These are phyloP conservation scores for Palythoa grandis DNA, from an alignment of 92 coral and sea anemone genomes.

Conservation along the genomic window DNA sequence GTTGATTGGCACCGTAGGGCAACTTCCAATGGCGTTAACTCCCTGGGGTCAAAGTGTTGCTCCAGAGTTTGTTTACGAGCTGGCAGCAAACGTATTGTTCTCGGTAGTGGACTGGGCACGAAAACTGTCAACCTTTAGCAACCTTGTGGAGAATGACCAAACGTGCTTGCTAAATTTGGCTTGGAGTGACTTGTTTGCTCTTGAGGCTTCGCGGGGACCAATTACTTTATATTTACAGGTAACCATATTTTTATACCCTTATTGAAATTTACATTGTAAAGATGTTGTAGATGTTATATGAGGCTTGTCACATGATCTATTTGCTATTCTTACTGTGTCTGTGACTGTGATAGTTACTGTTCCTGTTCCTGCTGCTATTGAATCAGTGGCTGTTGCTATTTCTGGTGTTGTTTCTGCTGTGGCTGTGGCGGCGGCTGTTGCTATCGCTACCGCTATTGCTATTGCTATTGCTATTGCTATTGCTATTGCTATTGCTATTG, in stretches of 20 bases:
- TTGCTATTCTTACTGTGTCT: too few relatives aligned
- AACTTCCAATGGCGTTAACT: conserved; percentile 67
- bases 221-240: conserved; percentile 76
- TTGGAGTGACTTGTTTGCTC: conserved; percentile 85
- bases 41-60: conserved; percentile 68
- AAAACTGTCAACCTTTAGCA: conserved; percentile 77
- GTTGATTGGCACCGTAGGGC: conserved; percentile 55
- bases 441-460: too few relatives aligned
- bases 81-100: conserved; percentile 89
- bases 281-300: too few relatives aligned
- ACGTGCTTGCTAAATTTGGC: conserved; percentile 75
- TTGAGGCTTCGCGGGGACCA: conserved; percentile 88
- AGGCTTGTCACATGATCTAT: too few relatives aligned
- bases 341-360: too few relatives aligned
- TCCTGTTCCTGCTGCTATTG: too few relatives aligned
- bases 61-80: conserved; percentile 83
- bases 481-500: too few relatives aligned
- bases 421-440: too few relatives aligned
- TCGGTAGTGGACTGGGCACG: conserved; percentile 94
- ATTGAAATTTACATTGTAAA: too few relatives aligned
- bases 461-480: too few relatives aligned
- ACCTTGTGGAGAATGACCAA: conserved; percentile 75
- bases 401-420: too few relatives aligned
- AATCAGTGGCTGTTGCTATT: too few relatives aligned
- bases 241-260: neutral